Base-by-base conservation (phyloP, 2,113 vertebrate species). In the Ceyx margarethae region DNA sequence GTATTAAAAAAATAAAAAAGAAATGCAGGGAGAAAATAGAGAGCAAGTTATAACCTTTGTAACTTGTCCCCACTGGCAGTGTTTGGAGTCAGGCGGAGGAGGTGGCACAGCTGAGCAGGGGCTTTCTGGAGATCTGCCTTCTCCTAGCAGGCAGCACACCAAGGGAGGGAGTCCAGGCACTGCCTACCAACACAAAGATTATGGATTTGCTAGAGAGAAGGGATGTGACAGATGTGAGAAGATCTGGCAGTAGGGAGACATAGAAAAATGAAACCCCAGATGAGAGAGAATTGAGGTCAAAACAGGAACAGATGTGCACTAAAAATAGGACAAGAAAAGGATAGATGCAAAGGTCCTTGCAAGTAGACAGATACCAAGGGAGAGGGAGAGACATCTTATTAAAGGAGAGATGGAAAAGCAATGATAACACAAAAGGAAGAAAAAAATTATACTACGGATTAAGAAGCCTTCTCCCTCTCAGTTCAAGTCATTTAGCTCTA, bases 251-350 rank as follows among this genome's bases (percentile, higher is more conserved):
- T 5, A 71, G 40, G 28, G 50, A 85, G 67, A 77, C 28, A 29
- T 1, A 20, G 87, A 76, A 93, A 94, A 95, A 95, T 85, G 68
- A 81, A 77, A 72, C 17, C 60, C 53, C 48, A 76, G 65, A 90
- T 9, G 58, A 94, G 73, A 93, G 40, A 76, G 94, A 93, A 83
- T 87, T 88, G 87, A 96, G 94, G 95, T 96, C 95, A 90, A 61
- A 91, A 56, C 57, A 92, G 51, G 87, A 96, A 90, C 91, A 96
- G 89, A 93, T 96, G 93, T 83, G 64, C 19, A 21, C 81, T 92
- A 82, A 83, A 91, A 95, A 91, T 85, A 96, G 67, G 68, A 72
- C 20, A 29, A 69, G 74, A 54, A 85, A 82, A 92, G 88, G 93
- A 92, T 19, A 84, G 66, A 82, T 94, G 68, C 64, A 67, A 87